Percentiles rank a stretch among this genome's conserved stretches.
These are phyloP conservation scores for Polydesmus complanatus DNA, from an alignment of 2,888 invertebrate species.

Conservation along the genomic window DNA sequence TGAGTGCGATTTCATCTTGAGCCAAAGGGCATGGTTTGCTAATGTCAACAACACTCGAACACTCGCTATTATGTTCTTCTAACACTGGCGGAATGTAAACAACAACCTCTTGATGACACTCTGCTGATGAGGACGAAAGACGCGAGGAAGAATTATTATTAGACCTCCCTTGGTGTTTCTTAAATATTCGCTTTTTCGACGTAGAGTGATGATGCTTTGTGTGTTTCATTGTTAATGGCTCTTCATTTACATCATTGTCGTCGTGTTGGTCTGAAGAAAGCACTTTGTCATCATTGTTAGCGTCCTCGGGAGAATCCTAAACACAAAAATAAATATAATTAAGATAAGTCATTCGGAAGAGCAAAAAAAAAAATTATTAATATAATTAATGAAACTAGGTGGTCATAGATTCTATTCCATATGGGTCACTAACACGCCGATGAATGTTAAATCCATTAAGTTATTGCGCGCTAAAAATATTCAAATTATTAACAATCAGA, in stretches of 20 bases:
- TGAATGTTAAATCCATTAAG: too few relatives aligned
- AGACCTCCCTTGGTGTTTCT: background rate
- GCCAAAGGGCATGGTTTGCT: constrained; percentile 6
- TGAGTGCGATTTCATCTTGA: constrained; percentile 10
- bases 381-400: too few relatives aligned
- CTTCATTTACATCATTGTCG: background rate
- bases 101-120: background rate
- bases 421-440: too few relatives aligned
- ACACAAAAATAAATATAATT: background rate
- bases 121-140: background rate
- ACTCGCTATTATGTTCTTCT: background rate
- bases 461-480: too few relatives aligned
- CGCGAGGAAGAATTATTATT: background rate
- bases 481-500: too few relatives aligned
- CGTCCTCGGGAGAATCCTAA: background rate
- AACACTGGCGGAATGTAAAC: background rate
- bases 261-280: background rate
- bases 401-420: too few relatives aligned
- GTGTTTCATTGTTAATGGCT: background rate
- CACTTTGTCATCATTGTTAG: background rate
- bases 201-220: background rate
- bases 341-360: background rate
- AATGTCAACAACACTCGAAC: background rate
- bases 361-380: too few relatives aligned
- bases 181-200: background rate